phyloP scores from a whole-genome alignment of 2,888 invertebrate genomes.

The Smittia aterrima region DNA sequence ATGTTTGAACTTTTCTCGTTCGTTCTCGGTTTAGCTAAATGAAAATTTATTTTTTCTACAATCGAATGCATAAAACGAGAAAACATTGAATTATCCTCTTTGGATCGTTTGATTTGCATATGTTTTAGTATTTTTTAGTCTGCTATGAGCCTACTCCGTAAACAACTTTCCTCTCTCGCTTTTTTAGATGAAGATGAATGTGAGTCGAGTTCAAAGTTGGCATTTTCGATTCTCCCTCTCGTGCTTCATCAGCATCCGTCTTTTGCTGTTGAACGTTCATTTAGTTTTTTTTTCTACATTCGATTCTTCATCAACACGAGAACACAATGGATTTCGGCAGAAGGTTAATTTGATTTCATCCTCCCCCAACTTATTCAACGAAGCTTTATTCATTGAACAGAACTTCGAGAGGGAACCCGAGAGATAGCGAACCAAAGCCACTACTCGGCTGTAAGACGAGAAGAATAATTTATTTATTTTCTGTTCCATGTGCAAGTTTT shows the following conservation, averaged over 20 bases:
- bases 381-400: not conserved
- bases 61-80: not conserved
- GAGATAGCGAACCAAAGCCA: not conserved
- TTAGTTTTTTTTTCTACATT: not conserved
- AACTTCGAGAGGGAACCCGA: not conserved
- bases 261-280: not conserved
- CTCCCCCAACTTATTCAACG: not conserved
- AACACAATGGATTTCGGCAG: not conserved
- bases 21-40: constrained; percentile 8
- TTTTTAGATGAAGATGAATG: constrained; percentile 33
- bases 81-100: constrained; percentile 36
- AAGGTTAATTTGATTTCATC: constrained; percentile 18
- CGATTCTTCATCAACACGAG: not conserved
- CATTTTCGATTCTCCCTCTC: constrained; percentile 17
- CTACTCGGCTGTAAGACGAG: constrained; percentile 9
- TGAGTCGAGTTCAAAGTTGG: constrained; percentile 22
- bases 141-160: not conserved
- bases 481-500: constrained; percentile 9
- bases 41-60: not conserved
- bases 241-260: not conserved
- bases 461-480: constrained; percentile 11
- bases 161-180: not conserved
- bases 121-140: not conserved
- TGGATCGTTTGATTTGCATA: constrained; percentile 37
- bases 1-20: constrained; percentile 9